Base-by-base conservation (phyloP, 2,797 vertebrate species). In the Acestrorhynchus altus region DNA sequence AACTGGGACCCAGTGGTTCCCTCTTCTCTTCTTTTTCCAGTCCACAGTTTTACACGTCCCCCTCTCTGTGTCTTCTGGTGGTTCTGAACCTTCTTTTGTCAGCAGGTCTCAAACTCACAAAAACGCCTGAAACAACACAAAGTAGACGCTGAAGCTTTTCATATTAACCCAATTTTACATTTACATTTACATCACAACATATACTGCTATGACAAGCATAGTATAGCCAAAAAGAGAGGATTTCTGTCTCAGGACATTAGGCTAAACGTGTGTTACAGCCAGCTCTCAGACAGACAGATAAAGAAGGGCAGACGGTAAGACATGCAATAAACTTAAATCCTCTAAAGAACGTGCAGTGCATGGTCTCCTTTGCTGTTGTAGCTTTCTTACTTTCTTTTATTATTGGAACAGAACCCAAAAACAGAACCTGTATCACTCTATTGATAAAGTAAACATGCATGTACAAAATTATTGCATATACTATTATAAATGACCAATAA, bases 61-160 rank as follows among this genome's bases (percentile, higher is more conserved):
- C 16, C 12, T 40, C 44, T 76, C 20, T 18, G n/a, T 65, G 66
- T 57, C 60, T 57, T 31, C 54, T 24, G 7, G 39, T 22, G 59
- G 42, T 52, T n/a, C 46, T 16, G 69, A 5, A 70, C 20, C 49
- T 8, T 60, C 22, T 40, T 76, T 68, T 69, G 35, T 76, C 54
- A 61, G 10, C 0, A 46, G 18, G 56, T 70, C 49, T 11, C 3
- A 47, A 56, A 42, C 20, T 54, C 10, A 28, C 16, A 11, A 20
- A 46, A 63, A 12, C 61, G 39, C 63, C 46, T 24, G 24, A 42
- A n/a, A 54, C n/a, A n/a, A 64, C 60, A 63, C 16, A 20, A 39
- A 39, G 6, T 40, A 22, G 7, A 40, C 11, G 9, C 15, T 18
- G 9, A 35, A 35, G 31, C 2, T 35, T 35, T 35, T 35, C 31